Conservation (phyloP, 2,113 vertebrate species). For the Nycticebus coucang region DNA sequence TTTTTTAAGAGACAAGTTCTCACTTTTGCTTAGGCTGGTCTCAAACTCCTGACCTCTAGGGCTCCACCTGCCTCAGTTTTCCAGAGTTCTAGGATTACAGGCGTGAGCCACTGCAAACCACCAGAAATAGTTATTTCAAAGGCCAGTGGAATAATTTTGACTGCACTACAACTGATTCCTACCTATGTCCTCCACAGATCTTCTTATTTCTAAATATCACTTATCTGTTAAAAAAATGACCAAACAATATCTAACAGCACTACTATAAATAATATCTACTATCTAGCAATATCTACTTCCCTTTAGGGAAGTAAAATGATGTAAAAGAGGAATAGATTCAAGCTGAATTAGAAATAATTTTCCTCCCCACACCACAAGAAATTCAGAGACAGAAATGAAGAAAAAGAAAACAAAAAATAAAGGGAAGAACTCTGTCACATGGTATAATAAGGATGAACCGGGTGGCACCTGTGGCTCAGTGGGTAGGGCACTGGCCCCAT, state of each 20-base stretch:
- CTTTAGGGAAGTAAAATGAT: not conserved
- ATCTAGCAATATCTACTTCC: no score
- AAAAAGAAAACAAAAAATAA: not conserved
- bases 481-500: no score
- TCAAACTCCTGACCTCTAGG: no score
- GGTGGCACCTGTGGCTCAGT: no score
- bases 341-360: not conserved
- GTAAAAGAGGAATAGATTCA: not conserved
- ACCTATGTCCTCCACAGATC: no score
- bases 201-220: not conserved
- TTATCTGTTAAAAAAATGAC: not conserved
- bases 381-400: not conserved
- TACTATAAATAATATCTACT: no score
- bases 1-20: no score
- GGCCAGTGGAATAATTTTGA: not conserved
- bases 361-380: no score
- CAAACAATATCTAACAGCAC: not conserved
- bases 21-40: no score
- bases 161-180: not conserved
- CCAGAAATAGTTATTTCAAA: not conserved
- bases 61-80: no score
- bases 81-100: no score
- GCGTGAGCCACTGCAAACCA: no score
- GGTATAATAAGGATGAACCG: not conserved
- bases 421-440: not conserved